Conservation (phyloP, 2,113 vertebrate species). For the Leptosomus discolor region DNA sequence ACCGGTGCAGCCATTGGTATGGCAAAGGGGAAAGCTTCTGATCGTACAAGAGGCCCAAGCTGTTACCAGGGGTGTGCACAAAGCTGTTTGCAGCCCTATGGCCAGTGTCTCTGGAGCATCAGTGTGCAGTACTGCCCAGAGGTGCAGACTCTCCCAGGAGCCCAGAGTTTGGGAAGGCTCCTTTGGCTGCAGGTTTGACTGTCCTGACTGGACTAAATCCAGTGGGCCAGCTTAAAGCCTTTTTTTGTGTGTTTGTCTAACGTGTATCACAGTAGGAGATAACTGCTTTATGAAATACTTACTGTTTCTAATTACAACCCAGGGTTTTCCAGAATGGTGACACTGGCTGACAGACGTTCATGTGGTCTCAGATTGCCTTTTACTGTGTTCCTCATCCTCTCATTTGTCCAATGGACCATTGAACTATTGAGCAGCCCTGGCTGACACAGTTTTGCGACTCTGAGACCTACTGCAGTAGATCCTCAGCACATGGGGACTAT, state of each 20-base stretch:
- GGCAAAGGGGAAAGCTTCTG: background rate
- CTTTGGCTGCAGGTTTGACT: background rate
- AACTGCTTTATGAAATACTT: background rate
- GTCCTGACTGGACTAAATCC: background rate
- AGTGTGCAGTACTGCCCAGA: background rate
- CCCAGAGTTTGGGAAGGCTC: fast-evolving
- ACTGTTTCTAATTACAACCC: background rate
- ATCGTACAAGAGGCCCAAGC: background rate
- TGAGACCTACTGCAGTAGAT: background rate
- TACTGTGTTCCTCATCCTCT: background rate
- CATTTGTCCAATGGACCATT: background rate
- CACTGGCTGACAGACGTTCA: background rate
- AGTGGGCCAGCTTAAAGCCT: background rate
- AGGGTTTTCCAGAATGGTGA: background rate
- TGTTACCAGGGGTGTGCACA: background rate
- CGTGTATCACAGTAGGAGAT: background rate
- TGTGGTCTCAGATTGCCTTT: background rate
- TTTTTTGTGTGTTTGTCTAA: background rate
- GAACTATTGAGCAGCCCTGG: constrained; percentile 18
- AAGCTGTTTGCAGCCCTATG: background rate
- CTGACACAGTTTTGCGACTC: constrained; percentile 35
- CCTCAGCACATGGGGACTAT: background rate
- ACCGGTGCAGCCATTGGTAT: background rate
- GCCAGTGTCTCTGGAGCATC: background rate
- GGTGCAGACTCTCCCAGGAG: background rate